Percentiles rank a stretch among this genome's conserved stretches.
Evolutionary conservation across 2,797 vertebrate genomes (phyloP).

Genomic region (Eospalax fontanierii): DNA sequence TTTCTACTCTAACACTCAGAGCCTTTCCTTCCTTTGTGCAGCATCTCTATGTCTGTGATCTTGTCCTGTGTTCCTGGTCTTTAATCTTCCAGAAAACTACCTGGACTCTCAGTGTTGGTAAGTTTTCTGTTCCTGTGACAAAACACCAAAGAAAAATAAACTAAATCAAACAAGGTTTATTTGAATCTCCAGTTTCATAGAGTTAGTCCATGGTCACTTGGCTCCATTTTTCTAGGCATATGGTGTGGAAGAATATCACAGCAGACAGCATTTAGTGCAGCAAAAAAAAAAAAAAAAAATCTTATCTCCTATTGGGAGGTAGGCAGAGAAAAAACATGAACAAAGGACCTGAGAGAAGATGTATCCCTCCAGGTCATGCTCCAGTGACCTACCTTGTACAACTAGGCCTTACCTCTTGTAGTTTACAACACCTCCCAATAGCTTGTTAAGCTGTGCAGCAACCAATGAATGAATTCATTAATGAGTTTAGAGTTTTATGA

Average conservation of each 20-base stretch:
- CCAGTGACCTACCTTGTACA: neutral
- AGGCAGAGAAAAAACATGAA: neutral
- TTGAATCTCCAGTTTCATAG: neutral
- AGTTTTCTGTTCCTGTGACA: neutral
- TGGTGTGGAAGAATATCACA: neutral
- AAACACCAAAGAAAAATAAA: neutral
- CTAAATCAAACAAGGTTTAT: neutral
- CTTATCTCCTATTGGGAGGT: neutral
- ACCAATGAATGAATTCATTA: neutral
- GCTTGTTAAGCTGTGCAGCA: too few species aligned
- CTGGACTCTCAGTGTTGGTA: too few species aligned
- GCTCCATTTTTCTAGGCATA: neutral
- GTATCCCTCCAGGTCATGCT: too few species aligned
- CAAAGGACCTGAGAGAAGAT: neutral
- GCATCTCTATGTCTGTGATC: neutral
- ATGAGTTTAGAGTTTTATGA: neutral
- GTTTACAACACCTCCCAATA: neutral
- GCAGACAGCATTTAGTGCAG: too few species aligned
- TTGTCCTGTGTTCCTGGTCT: neutral
- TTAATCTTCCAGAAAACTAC: slow-evolving; percentile 7
- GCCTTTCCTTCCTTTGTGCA: neutral
- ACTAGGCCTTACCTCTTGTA: neutral
- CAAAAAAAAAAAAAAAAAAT: too few species aligned
- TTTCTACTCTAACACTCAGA: neutral
- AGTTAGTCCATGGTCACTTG: neutral